Conservation (phyloP, 2,797 vertebrate species). For the Ctenochaetus hawaiiensis region DNA sequence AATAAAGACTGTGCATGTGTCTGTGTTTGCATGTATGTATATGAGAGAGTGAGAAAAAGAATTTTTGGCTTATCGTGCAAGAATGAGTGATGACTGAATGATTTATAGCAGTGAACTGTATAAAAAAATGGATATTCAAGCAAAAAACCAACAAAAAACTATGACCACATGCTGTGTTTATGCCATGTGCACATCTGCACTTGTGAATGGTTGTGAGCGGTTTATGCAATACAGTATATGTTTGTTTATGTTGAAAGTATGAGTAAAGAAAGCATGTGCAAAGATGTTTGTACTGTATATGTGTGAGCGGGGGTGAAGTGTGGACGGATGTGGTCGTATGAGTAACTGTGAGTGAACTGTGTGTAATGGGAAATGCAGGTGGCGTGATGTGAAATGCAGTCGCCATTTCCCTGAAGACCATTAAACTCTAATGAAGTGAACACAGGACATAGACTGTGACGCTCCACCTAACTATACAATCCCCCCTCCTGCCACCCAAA, state of each 20-base stretch:
- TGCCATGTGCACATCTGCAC: conserved; percentile 73
- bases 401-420: conserved; percentile 78
- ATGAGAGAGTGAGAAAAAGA: conserved; percentile 40
- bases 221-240: conserved; percentile 54
- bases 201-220: conserved; percentile 61
- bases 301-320: conserved; percentile 55
- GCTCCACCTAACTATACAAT: conserved; percentile 68
- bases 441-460: conserved; percentile 84
- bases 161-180: conserved; percentile 72
- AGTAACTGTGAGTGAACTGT: conserved; percentile 66
- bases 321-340: conserved; percentile 53
- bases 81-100: conserved; percentile 68
- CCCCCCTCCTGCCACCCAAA: conserved; percentile 49
- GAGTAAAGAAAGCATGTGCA: conserved; percentile 49
- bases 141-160: conserved; percentile 47
- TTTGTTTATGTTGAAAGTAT: conserved; percentile 63
- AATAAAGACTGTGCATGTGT: conserved; percentile 47
- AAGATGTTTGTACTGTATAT: conserved; percentile 63
- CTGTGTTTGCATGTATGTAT: conserved; percentile 52
- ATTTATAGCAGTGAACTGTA: conserved; percentile 62
- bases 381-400: conserved; percentile 85
- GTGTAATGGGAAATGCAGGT: conserved; percentile 86
- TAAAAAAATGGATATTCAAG: conserved; percentile 58
- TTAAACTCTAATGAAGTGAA: conserved; percentile 88
- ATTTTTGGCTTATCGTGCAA: conserved; percentile 50